These are phyloP conservation scores for Lamellibrachia satsuma DNA, from an alignment of 2,888 invertebrate species.

Conservation along the genomic window DNA sequence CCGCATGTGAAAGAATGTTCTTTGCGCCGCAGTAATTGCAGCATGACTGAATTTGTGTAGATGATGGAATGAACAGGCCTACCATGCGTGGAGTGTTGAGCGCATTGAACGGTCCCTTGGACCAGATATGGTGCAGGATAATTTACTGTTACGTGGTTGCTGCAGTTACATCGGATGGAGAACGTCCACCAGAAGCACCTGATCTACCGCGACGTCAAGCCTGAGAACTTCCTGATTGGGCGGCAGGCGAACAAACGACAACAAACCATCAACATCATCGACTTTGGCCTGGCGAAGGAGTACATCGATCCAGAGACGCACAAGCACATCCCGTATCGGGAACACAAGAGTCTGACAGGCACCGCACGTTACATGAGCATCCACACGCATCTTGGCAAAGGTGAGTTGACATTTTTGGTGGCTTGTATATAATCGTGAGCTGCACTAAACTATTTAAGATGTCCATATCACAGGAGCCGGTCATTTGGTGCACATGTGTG, in stretches of 20 bases:
- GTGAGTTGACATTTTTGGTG: conserved; percentile 66
- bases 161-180: conserved; percentile 96
- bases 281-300: conserved; percentile 99
- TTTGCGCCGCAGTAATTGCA: no score
- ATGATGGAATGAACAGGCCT: no score
- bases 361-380: conserved; percentile 99
- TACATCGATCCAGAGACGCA: conserved; percentile 97
- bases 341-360: conserved; percentile 99
- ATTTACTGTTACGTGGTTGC: conserved; percentile 43
- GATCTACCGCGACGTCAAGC: conserved; percentile 99
- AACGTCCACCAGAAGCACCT: conserved; percentile 99
- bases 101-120: no score
- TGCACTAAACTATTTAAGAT: no score
- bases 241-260: conserved; percentile 96
- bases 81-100: no score
- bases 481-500: no score
- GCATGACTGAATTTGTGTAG: no score
- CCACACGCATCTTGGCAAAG: conserved; percentile 99
- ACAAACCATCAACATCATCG: conserved; percentile 99
- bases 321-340: conserved; percentile 99
- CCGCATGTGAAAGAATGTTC: no score
- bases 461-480: no score
- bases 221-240: conserved; percentile 99
- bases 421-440: neutral
- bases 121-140: no score